phyloP scores from a whole-genome alignment of 2,113 vertebrate genomes.

The Canis aureus region DNA sequence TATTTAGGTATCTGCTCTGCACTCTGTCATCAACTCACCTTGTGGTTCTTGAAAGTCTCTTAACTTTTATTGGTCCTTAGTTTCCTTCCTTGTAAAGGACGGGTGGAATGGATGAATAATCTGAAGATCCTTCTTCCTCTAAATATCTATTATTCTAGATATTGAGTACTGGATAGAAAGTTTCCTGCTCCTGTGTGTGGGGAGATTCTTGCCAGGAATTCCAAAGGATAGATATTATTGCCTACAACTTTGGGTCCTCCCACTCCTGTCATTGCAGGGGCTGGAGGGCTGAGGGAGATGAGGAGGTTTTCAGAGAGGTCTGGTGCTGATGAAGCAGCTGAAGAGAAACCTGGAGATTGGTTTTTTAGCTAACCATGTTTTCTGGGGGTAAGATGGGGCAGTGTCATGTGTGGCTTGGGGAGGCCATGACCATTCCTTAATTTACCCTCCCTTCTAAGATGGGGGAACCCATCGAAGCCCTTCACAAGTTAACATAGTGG shows the following conservation, averaged over 20 bases:
- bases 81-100: constrained; percentile 31
- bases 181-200: not conserved
- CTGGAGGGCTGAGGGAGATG: not conserved
- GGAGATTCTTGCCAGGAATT: not conserved
- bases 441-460: not conserved
- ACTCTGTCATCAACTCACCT: not conserved
- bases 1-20: not conserved
- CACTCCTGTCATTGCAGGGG: not conserved
- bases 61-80: not conserved
- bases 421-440: not conserved
- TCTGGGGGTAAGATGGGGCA: not conserved
- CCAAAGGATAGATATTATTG: constrained; percentile 39
- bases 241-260: not conserved
- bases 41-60: not conserved
- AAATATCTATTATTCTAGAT: not conserved
- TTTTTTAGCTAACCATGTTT: not conserved
- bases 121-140: not conserved
- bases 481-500: not conserved
- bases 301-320: not conserved
- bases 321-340: not conserved
- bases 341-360: not conserved
- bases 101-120: not conserved
- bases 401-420: not conserved
- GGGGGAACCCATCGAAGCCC: not conserved
- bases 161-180: not conserved